Conservation (phyloP, 2,888 invertebrate species). For the Oligia strigilis region DNA sequence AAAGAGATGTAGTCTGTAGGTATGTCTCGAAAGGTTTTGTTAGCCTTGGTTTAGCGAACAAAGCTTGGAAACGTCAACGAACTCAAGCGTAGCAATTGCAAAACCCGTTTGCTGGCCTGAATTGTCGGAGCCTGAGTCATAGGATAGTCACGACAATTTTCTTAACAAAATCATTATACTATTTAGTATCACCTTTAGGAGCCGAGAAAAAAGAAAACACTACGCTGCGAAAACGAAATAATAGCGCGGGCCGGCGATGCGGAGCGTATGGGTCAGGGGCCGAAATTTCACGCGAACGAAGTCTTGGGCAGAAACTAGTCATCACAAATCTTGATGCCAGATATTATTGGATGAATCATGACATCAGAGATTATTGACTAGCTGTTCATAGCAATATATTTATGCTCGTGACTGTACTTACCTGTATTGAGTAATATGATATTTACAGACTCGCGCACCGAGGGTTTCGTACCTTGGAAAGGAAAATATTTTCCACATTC, state of each 20-base stretch:
- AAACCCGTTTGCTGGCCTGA: slow-evolving; percentile 20
- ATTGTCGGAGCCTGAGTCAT: background rate
- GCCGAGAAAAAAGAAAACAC: background rate
- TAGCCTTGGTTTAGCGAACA: slow-evolving; percentile 13
- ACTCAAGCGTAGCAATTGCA: slow-evolving; percentile 8
- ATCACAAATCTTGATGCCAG: background rate
- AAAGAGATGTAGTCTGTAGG: background rate
- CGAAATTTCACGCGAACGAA: background rate
- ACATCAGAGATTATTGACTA: background rate
- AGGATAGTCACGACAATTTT: background rate
- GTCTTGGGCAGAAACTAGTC: background rate
- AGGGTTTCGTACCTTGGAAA: background rate
- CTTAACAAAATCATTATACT: background rate
- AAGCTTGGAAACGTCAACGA: slow-evolving; percentile 18
- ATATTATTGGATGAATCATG: background rate
- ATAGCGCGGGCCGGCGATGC: background rate
- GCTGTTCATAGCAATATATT: too few relatives aligned
- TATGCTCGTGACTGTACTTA: too few relatives aligned
- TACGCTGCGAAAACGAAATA: background rate
- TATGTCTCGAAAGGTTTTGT: background rate
- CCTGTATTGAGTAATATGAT: background rate
- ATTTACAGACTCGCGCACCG: background rate
- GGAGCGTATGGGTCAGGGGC: background rate
- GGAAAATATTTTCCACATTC: background rate
- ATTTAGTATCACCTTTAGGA: too few relatives aligned